These are phyloP conservation scores for Eulithis testata DNA, from an alignment of 2,888 invertebrate genomes.

Conservation along the genomic window DNA sequence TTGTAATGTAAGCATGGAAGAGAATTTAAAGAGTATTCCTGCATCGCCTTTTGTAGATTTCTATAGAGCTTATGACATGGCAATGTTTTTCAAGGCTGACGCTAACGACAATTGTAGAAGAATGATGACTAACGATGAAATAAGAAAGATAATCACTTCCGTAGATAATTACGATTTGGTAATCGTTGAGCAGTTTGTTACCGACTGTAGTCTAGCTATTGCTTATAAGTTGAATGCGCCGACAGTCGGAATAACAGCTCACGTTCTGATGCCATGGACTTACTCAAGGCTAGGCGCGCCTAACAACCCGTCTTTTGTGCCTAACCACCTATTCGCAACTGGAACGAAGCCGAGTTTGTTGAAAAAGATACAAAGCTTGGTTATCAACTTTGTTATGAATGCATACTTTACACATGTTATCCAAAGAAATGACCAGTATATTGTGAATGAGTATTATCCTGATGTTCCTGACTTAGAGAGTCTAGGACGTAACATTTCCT, in stretches of 20 bases:
- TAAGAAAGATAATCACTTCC: conserved; percentile 48
- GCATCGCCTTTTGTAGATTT: conserved; percentile 34
- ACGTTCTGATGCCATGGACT: conserved; percentile 83
- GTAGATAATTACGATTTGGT: conserved; percentile 79
- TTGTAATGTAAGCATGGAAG: conserved; percentile 39
- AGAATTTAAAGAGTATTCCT: conserved; percentile 35
- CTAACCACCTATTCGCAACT: conserved; percentile 78
- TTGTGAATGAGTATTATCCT: conserved; percentile 47
- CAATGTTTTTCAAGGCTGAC: conserved; percentile 36
- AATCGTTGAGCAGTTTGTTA: conserved; percentile 81
- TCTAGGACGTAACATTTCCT: conserved; percentile 52
- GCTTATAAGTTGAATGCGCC: conserved; percentile 81
- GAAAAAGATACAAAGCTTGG: conserved; percentile 72
- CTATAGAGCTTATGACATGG: conserved; percentile 39
- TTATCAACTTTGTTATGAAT: conserved; percentile 51
- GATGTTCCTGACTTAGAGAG: conserved; percentile 52
- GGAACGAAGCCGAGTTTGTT: conserved; percentile 66
- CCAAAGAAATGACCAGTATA: conserved; percentile 49
- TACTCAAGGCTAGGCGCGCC: conserved; percentile 83
- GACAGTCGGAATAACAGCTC: conserved; percentile 78
- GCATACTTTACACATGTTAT: conserved; percentile 47
- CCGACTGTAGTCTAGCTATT: conserved; percentile 83
- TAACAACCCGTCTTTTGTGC: conserved; percentile 82
- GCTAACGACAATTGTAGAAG: conserved; percentile 50
- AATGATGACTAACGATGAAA: conserved; percentile 44